phyloP scores from a whole-genome alignment of 2,113 vertebrate genomes.

The Callipepla squamata region DNA sequence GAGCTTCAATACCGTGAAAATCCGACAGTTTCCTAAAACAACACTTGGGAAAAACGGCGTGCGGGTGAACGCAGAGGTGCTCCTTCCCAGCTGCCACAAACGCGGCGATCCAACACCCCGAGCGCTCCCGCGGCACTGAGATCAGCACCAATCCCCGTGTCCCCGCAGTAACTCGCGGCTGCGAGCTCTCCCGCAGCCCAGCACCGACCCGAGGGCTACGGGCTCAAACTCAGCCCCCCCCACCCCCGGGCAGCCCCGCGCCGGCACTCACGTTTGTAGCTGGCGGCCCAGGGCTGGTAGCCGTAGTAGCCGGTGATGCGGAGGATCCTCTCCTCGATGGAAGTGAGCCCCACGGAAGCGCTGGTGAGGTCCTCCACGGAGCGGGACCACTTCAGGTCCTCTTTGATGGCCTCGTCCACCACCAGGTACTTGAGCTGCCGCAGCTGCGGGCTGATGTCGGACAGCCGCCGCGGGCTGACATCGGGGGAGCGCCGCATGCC shows the following conservation, averaged over 20 bases:
- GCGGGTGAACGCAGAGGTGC: not conserved
- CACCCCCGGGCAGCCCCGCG: not conserved
- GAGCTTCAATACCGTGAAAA: not conserved
- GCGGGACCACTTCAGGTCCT: conserved; percentile 93
- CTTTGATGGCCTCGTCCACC: conserved; percentile 93
- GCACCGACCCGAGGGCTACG: not conserved
- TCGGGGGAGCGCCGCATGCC: conserved; percentile 92
- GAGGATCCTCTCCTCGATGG: conserved; percentile 92
- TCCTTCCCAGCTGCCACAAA: not conserved
- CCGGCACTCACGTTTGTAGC: conserved; percentile 86
- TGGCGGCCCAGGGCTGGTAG: conserved; percentile 92
- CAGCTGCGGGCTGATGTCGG: conserved; percentile 96
- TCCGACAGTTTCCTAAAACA: not conserved
- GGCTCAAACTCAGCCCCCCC: too few relatives aligned
- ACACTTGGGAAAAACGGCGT: not conserved
- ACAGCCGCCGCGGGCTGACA: conserved; percentile 93
- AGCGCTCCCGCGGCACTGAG: not conserved
- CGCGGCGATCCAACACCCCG: not conserved
- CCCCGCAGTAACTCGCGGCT: not conserved
- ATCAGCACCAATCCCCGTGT: not conserved
- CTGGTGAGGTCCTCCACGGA: conserved; percentile 93
- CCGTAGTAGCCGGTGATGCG: conserved; percentile 95
- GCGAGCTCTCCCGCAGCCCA: not conserved
- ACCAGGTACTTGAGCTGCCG: conserved; percentile 94
- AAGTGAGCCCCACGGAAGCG: conserved; percentile 81